phyloP scores from a whole-genome alignment of 2,797 vertebrate genomes.

The Anguilla megastoma region DNA sequence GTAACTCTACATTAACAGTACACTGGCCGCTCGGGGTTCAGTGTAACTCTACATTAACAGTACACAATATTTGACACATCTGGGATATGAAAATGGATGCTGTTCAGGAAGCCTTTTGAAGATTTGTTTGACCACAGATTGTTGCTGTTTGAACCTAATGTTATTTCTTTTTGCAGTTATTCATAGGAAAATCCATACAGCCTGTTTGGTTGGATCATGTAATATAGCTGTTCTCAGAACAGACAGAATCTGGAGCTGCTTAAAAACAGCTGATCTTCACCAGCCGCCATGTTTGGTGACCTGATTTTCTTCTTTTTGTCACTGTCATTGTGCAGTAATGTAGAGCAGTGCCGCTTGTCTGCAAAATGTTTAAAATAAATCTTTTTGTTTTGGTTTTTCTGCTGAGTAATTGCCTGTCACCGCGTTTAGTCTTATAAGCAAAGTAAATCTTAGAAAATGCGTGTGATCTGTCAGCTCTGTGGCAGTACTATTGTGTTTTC shows the following conservation, averaged over 20 bases:
- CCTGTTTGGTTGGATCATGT: not conserved
- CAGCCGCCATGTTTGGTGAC: not conserved
- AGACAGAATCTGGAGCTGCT: not conserved
- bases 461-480: conserved; percentile 82
- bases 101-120: conserved; percentile 26
- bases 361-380: conserved; percentile 27
- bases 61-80: conserved; percentile 46
- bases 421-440: conserved; percentile 68
- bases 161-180: conserved; percentile 12
- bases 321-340: not conserved
- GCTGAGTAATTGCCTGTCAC: conserved; percentile 72
- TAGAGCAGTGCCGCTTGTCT: not conserved
- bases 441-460: conserved; percentile 79
- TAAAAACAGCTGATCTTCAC: conserved; percentile 3
- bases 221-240: conserved; percentile 1
- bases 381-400: conserved; percentile 51
- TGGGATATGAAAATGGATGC: conserved; percentile 40
- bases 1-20: too few species aligned
- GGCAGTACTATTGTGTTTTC: conserved; percentile 81
- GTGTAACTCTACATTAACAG: conserved; percentile 6
- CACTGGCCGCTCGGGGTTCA: too few species aligned
- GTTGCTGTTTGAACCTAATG: conserved; percentile 43
- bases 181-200: not conserved
- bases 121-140: conserved; percentile 36
- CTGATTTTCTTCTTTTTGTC: not conserved